Evolutionary conservation across 2,797 vertebrate species (phyloP), one percentile per base, ranked within the genome.

Genomic region (Xiphorhynchus erythropygius): DNA sequence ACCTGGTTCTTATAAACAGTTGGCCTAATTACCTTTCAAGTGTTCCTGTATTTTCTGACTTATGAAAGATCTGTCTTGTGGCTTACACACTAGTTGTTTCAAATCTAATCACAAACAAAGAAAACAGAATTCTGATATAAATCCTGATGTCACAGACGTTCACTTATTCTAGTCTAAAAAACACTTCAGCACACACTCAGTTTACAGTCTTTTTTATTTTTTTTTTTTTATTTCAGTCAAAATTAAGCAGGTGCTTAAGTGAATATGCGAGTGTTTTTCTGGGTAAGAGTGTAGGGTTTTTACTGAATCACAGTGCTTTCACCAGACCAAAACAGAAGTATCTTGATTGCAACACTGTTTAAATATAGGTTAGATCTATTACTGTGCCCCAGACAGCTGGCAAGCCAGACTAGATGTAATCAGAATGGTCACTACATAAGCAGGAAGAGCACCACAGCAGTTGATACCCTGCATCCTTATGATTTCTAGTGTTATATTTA

Each of bases 11-110:
- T 94, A 46, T 96, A 94, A 94, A 92, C 93, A 91, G 27, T 73
- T 86, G 75, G 50, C 42, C 12, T 94, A 96, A 96, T 91, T 91
- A 80, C 64, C 74, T 94, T 96, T 92, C 82, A 96, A 87, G 68
- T 89, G 59, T 89, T 94, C 79, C 82, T 69, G 73, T 77, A 63
- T 90, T 73, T 91, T 84, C 76, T 91, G 87, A 91, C 81, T 93
- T 95, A 89, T 87, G 53, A 94, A 89, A 85, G 64, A 65, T 83
- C 59, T 75, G 46, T 49, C 64, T 68, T 74, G 21, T 35, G 46
- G 10, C 11, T 87, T 92, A 55, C 18, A n/a, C 10, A 47, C 13
- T 33, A 52, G 35, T 63, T 77, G 13, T 59, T 86, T 85, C 56
- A 92, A 80, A 76, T 10, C 9, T 73, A 73, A 65, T 47, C 35